Conservation (phyloP, 2,888 invertebrate genomes). For the Ommatoiulus sabulosus region DNA sequence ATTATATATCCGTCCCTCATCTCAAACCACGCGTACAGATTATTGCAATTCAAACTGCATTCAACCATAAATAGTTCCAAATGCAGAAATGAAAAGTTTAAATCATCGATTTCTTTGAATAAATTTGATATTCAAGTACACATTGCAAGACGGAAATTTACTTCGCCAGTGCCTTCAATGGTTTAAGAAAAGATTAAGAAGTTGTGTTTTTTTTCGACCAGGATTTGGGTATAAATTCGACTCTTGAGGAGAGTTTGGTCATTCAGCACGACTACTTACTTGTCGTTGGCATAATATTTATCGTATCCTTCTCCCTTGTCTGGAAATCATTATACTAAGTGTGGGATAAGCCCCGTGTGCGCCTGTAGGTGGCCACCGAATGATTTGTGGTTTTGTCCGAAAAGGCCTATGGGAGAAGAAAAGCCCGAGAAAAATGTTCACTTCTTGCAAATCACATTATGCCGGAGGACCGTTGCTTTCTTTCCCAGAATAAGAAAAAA, state of each 20-base stretch:
- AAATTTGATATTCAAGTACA: too few relatives aligned
- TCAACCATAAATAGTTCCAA: too few relatives aligned
- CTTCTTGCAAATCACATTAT: constrained; percentile 36
- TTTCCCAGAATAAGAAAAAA: neutral
- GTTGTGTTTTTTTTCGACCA: too few relatives aligned
- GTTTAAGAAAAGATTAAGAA: too few relatives aligned
- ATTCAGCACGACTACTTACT: neutral
- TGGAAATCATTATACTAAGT: constrained; percentile 27
- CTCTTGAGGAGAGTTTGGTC: neutral
- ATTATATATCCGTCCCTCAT: too few relatives aligned
- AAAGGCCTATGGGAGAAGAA: constrained; percentile 35
- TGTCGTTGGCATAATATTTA: constrained; percentile 22
- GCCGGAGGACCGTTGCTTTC: neutral
- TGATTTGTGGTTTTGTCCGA: constrained; percentile 5
- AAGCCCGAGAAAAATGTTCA: neutral
- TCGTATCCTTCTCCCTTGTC: neutral
- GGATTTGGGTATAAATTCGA: too few relatives aligned
- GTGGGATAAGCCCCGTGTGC: neutral
- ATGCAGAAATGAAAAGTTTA: too few relatives aligned
- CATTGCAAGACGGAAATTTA: too few relatives aligned
- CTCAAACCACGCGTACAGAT: too few relatives aligned
- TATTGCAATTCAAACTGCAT: too few relatives aligned
- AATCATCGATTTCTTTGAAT: too few relatives aligned
- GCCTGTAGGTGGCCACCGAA: neutral
- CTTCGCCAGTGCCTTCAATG: too few relatives aligned